A percentile compares a stretch with the other conserved stretches of the same genome.
Conservation (phyloP, 2,113 vertebrate species). For the Gallinago paraguaiae region DNA sequence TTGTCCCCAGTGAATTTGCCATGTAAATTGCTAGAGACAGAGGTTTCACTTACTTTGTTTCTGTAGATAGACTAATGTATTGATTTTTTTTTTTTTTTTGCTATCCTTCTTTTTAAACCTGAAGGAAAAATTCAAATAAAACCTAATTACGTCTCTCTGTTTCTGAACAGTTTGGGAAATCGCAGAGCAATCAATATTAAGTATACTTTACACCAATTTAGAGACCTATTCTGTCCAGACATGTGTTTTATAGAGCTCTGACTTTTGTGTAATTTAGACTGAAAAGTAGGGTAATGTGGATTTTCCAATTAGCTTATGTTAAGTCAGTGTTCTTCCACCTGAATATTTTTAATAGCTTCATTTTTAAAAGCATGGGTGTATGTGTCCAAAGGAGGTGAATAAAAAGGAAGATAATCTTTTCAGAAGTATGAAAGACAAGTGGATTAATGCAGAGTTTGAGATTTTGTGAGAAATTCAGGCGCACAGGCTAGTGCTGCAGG, state of each 20-base stretch:
- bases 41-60: conserved; percentile 50
- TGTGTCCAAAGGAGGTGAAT: background rate
- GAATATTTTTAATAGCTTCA: conserved; percentile 49
- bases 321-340: conserved; percentile 58
- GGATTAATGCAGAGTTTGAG: background rate
- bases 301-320: conserved; percentile 67
- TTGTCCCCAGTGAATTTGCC: background rate
- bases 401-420: conserved; percentile 32
- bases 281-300: conserved; percentile 61
- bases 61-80: conserved; percentile 49
- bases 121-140: conserved; percentile 70
- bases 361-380: conserved; percentile 41
- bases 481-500: background rate
- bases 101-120: conserved; percentile 47
- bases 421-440: conserved; percentile 52
- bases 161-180: conserved; percentile 73
- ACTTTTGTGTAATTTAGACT: conserved; percentile 66
- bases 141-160: conserved; percentile 64
- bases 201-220: conserved; percentile 68
- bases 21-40: conserved; percentile 47
- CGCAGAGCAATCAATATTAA: conserved; percentile 74
- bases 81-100: conserved; percentile 45
- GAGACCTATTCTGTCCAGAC: conserved; percentile 60
- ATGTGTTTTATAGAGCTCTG: conserved; percentile 22
- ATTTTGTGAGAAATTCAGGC: conserved; percentile 39